phyloP scores from a whole-genome alignment of 1,140 invertebrate genomes.

The Brachionus sp. region DNA sequence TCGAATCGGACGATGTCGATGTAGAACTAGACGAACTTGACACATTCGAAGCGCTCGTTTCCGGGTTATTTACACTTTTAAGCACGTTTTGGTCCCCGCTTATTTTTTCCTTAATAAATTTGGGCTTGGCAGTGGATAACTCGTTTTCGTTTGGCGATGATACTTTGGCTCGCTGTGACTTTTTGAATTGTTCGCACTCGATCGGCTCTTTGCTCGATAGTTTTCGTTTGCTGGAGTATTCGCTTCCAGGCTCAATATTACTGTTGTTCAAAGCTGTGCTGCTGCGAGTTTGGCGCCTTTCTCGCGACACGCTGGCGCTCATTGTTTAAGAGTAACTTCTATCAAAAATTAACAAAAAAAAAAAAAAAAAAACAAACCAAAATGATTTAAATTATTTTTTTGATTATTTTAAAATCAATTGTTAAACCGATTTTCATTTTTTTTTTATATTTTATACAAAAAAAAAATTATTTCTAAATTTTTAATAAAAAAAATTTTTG shows the following conservation, averaged over 20 bases:
- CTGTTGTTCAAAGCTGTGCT: conserved; percentile 15
- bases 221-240: neutral
- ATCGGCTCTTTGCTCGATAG: neutral
- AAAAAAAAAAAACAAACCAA: neutral
- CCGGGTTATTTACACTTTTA: conserved; percentile 6
- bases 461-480: conserved; percentile 2
- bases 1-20: neutral
- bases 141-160: conserved; percentile 5
- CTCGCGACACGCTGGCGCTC: conserved; percentile 12
- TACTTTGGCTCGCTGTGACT: neutral
- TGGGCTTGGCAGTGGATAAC: neutral
- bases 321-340: neutral
- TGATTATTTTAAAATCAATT: conserved; percentile 21
- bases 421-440: conserved; percentile 39
- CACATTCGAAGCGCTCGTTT: neutral
- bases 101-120: neutral
- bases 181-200: neutral
- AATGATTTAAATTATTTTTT: neutral
- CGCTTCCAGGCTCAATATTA: neutral
- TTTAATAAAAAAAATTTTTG: neutral
- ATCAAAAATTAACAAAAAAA: neutral
- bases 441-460: neutral
- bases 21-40: conserved; percentile 16
- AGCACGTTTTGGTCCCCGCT: neutral
- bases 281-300: conserved; percentile 38